Evolutionary conservation across 2,888 invertebrate genomes (phyloP), one percentile per base, ranked within the genome.

Genomic region (Emmelina monodactyla): DNA sequence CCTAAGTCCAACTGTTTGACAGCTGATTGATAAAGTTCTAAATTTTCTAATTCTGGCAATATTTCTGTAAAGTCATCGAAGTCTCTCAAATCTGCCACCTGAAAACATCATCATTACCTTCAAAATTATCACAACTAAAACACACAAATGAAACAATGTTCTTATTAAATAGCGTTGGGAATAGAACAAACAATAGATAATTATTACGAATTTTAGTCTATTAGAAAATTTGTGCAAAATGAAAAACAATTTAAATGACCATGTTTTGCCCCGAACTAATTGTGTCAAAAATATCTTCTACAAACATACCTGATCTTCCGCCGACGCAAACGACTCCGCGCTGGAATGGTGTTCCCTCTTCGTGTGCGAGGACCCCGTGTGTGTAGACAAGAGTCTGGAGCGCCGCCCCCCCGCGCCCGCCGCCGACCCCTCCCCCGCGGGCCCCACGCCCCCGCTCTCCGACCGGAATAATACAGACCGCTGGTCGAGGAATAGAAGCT

Each of bases 261-360:
- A n/a, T n/a, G n/a, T n/a, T n/a, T n/a, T n/a, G n/a, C n/a, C n/a
- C n/a, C n/a, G n/a, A n/a, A n/a, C n/a, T n/a, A n/a, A n/a, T n/a
- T n/a, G n/a, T n/a, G n/a, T n/a, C n/a, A n/a, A n/a, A n/a, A n/a
- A n/a, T n/a, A n/a, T n/a, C n/a, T n/a, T n/a, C n/a, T n/a, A n/a
- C n/a, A n/a, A n/a, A 10, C 5, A 51, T 52, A 88, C 91, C 76
- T 91, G 88, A 64, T 97, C 97, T 56, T 94, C 89, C 0, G 97
- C 97, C 1, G 97, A 97, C 33, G 95, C 94, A 72, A 97, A 98
- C 42, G 96, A 96, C 63, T 97, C 97, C 0, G 92, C 92, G 11
- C 94, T 94, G 47, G 94, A 94, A 43, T 92, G 87, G 56, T 88
- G 87, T 1, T 87, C 82, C 51, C 62, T 76, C 49, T 59, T 62